Base-by-base conservation (phyloP, 2,797 vertebrate species). In the Pangasius krempfi region DNA sequence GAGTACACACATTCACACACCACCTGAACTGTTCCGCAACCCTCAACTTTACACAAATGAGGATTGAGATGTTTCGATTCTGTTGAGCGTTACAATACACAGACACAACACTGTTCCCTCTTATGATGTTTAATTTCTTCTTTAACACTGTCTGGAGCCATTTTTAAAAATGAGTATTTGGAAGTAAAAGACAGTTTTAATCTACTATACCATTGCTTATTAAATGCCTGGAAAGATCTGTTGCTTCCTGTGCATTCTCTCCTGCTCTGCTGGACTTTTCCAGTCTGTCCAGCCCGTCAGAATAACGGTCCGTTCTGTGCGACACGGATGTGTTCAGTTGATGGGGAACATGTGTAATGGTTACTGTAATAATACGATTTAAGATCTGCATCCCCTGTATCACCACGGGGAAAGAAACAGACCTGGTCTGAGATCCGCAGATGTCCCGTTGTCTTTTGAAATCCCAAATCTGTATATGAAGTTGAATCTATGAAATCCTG, bases 51-150 rank as follows among this genome's bases (percentile, higher is more conserved):
- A 85, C 58, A 89, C 3, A 37, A 70, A 82, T 44, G 86, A 96
- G 95, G 95, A 95, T 93, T 91, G 95, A 96, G 93, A 94, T 95
- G 95, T 95, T 96, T 96, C 94, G 96, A 95, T 95, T 96, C 93
- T 92, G 92, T 95, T 96, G 95, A 95, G 95, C 93, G 94, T 95
- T 94, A 95, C 96, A 96, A 94, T 96, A 95, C 93, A 92, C 95
- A 95, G 96, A 88, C 76, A 87, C 30, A 47, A 78, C 87, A 30
- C 89, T 47, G 89, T 89, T 88, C 75, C 62, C 85, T 91, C 90
- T 90, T 93, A 83, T 91, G 88, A 91, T 93, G 86, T 93, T 93
- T 91, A 85, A 93, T 92, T 92, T 92, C 90, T 90, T 97, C 96
- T 97, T 95, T 95, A 96, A 93, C 95, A 95, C 95, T 94, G 95